Evolutionary conservation across 2,797 vertebrate genomes (phyloP).

Genomic region (Sphenopsis melanotis): DNA sequence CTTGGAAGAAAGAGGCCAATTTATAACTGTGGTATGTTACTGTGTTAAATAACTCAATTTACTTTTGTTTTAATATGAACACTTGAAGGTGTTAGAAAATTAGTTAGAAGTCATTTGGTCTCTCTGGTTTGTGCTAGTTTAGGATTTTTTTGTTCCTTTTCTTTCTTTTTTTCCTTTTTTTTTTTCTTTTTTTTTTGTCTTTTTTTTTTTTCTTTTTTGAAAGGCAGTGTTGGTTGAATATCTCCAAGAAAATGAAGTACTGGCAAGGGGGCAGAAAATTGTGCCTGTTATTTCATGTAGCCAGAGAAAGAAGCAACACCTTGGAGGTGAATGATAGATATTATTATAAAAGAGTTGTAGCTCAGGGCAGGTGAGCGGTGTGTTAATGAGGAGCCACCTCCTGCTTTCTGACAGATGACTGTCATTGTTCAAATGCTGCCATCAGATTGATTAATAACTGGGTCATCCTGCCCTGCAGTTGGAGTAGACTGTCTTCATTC

Average conservation of each 20-base stretch:
- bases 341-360: constrained; percentile 79
- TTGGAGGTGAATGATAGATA: constrained; percentile 81
- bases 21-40: not conserved
- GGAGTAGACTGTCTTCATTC: constrained; percentile 67
- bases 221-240: not conserved
- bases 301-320: constrained; percentile 72
- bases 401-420: constrained; percentile 83
- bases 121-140: not conserved
- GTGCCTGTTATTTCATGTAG: constrained; percentile 72
- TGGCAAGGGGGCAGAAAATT: constrained; percentile 16
- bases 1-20: not conserved
- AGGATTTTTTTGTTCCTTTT: not conserved
- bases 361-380: constrained; percentile 84
- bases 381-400: constrained; percentile 83
- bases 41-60: not conserved
- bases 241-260: constrained; percentile 52
- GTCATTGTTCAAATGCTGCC: constrained; percentile 76
- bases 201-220: not conserved
- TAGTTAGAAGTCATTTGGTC: not conserved
- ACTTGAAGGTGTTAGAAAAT: not conserved
- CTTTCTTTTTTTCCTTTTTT: accelerated
- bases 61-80: not conserved
- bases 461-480: constrained; percentile 77
- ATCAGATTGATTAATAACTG: constrained; percentile 78
- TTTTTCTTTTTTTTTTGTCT: accelerated